Conservation (phyloP, 1,140 invertebrate species). For the Aplysia californica region DNA sequence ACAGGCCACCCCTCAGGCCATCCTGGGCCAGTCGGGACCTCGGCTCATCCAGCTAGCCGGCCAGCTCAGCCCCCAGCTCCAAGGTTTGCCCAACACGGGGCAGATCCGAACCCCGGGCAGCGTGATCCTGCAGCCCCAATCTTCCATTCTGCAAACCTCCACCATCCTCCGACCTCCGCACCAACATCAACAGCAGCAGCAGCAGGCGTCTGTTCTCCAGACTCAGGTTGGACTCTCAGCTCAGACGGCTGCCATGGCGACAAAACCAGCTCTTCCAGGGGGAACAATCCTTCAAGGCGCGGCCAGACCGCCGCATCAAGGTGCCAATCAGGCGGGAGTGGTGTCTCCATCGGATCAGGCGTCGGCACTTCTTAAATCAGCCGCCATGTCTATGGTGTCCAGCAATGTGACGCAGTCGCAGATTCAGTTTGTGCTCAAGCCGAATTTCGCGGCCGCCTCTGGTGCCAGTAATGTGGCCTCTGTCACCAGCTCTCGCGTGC, state of each 20-base stretch:
- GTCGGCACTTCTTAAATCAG: no score
- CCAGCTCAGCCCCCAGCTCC: slow-evolving; percentile 10
- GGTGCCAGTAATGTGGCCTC: no score
- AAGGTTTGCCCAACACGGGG: not conserved
- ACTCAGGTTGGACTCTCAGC: not conserved
- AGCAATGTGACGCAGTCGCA: not conserved
- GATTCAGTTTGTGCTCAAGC: slow-evolving; percentile 5
- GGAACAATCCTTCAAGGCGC: no score
- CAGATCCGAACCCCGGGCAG: not conserved
- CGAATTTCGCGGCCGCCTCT: not conserved
- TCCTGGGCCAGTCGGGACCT: not conserved
- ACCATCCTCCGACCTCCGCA: not conserved
- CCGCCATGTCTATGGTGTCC: not conserved
- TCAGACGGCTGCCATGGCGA: not conserved
- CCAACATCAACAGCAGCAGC: not conserved
- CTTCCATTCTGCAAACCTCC: not conserved
- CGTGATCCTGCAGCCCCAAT: not conserved
- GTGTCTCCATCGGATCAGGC: no score
- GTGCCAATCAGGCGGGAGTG: no score
- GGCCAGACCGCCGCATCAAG: no score
- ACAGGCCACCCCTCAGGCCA: slow-evolving; percentile 4
- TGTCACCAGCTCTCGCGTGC: no score
- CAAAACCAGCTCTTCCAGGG: no score
- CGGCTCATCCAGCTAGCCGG: not conserved
- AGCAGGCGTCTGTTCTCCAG: not conserved